These are phyloP conservation scores for Falcaria lacertinaria DNA, from an alignment of 2,888 invertebrate genomes.

Conservation along the genomic window DNA sequence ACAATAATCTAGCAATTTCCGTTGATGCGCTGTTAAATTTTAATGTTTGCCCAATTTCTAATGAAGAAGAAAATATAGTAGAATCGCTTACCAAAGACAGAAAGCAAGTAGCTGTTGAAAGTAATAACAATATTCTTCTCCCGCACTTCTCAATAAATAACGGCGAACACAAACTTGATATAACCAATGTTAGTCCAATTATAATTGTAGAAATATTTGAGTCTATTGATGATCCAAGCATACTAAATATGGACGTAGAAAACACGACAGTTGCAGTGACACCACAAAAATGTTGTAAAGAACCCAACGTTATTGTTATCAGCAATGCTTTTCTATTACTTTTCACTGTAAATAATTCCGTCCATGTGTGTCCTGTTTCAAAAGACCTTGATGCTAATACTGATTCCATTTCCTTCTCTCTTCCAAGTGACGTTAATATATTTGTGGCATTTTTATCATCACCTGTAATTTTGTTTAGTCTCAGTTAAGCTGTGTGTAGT, in stretches of 20 bases:
- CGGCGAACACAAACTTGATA: constrained; percentile 20
- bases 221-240: constrained; percentile 25
- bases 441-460: constrained; percentile 16
- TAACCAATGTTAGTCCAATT: constrained; percentile 22
- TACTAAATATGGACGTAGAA: constrained; percentile 25
- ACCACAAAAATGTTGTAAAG: constrained; percentile 28
- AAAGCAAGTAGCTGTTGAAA: constrained; percentile 21
- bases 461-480: constrained; percentile 24
- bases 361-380: constrained; percentile 15
- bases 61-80: neutral
- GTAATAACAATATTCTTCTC: constrained; percentile 22
- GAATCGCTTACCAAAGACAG: constrained; percentile 24
- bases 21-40: too few species aligned
- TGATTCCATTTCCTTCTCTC: constrained; percentile 21
- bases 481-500: too few species aligned
- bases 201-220: constrained; percentile 29
- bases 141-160: constrained; percentile 27
- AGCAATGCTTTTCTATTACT: constrained; percentile 27
- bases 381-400: constrained; percentile 12
- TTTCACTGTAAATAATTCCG: constrained; percentile 22
- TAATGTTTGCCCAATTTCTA: neutral
- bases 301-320: constrained; percentile 17
- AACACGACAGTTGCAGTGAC: constrained; percentile 20
- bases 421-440: constrained; percentile 16
- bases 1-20: too few species aligned